Percentiles rank a stretch among this genome's conserved stretches.
These are phyloP conservation scores for Euura saliciscinereae DNA, from an alignment of 1,140 invertebrate genomes.

Conservation along the genomic window DNA sequence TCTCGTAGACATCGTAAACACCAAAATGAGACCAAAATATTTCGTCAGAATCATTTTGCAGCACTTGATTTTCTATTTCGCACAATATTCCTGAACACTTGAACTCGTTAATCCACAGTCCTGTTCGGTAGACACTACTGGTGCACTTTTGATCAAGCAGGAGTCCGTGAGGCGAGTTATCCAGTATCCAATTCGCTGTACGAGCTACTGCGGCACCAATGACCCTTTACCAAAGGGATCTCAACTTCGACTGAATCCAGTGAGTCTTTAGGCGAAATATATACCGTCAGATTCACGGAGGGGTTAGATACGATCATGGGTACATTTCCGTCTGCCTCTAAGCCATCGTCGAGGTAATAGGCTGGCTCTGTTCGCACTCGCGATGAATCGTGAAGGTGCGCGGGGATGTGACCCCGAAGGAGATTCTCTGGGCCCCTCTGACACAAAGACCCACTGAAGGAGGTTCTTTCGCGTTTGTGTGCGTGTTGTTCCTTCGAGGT, in stretches of 20 bases:
- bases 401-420: conserved; percentile 48
- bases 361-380: conserved; percentile 19
- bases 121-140: no score
- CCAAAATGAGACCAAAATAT: neutral
- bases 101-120: no score
- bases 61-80: neutral
- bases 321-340: neutral
- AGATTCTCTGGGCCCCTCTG: conserved; percentile 34
- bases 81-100: neutral
- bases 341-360: neutral
- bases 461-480: conserved; percentile 63
- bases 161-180: neutral
- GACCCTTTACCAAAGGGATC: neutral
- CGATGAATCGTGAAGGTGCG: conserved; percentile 36
- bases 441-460: conserved; percentile 59
- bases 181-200: conserved; percentile 3
- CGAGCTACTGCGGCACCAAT: neutral
- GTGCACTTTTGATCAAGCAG: no score
- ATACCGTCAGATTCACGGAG: neutral
- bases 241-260: neutral
- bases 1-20: neutral
- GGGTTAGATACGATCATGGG: neutral
- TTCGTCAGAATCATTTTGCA: neutral
- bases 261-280: neutral
- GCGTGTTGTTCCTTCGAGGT: conserved; percentile 40